phyloP scores from a whole-genome alignment of 2,888 invertebrate genomes.

The Epiblema foenella region DNA sequence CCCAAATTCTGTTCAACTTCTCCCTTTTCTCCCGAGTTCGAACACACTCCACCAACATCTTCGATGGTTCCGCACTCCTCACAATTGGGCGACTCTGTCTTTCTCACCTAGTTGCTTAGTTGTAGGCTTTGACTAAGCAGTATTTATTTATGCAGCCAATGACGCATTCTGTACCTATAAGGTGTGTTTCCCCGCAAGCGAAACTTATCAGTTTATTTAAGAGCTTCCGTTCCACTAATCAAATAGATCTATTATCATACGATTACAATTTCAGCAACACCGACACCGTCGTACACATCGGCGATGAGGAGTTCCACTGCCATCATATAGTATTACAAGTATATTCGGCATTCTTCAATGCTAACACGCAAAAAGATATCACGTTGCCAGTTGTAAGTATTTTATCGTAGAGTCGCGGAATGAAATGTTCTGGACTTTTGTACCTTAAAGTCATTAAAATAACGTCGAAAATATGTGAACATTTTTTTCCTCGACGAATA shows the following conservation, averaged over 20 bases:
- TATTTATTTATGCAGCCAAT: not conserved
- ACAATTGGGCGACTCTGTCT: too few species aligned
- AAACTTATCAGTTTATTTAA: constrained; percentile 16
- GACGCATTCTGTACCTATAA: constrained; percentile 10
- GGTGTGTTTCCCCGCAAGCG: constrained; percentile 7
- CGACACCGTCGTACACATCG: constrained; percentile 87
- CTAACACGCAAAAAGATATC: constrained; percentile 64
- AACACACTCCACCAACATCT: too few species aligned
- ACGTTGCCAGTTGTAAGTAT: constrained; percentile 70
- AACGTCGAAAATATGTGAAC: too few species aligned
- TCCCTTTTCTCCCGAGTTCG: too few species aligned
- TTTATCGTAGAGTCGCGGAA: not conserved
- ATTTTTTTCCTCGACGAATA: not conserved
- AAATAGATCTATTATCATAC: constrained; percentile 17
- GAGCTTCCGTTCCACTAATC: not conserved
- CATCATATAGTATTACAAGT: constrained; percentile 88
- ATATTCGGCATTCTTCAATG: constrained; percentile 88
- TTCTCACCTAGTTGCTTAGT: too few species aligned
- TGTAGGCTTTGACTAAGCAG: not conserved
- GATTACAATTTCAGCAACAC: constrained; percentile 83
- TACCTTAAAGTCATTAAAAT: too few species aligned
- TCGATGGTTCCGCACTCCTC: too few species aligned
- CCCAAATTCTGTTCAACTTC: too few species aligned
- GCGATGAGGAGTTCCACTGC: constrained; percentile 87
- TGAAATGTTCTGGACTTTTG: too few species aligned